Evolutionary conservation across 1,140 invertebrate genomes (phyloP), one percentile per base, ranked within the genome.

Genomic region (Plectrocnemia conspersa): DNA sequence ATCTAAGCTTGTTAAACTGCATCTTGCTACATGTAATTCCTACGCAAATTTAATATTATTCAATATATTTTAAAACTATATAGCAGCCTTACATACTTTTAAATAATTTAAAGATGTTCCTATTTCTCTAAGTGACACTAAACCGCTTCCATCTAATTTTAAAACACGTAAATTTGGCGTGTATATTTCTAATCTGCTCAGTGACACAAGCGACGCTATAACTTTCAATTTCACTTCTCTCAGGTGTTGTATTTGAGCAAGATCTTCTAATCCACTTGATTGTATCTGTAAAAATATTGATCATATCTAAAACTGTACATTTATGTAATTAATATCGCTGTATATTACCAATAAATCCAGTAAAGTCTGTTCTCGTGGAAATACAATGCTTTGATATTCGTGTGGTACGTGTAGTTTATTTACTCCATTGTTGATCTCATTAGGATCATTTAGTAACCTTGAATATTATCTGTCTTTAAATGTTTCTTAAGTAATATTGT

Each of bases 81-180:
- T 38, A 42, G 6, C 23, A 13, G 9, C 18, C 6, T 23, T 4
- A 49, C 27, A 21, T 64, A 74, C 74, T 65, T 71, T 75, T 10
- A 76, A 65, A 63, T 79, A 77, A 23, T 74, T 69, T 21, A 86
- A 67, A 6, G 77, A 77, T 57, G 77, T 83, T n/a, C 83, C 84
- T 9, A 86, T 70, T 59, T 85, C 84, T 24, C 83, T 68, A 11
- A 86, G 64, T 1, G 82, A 82, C 2, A 71, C 68, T 0, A 86
- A 62, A 16, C 78, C 75, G 58, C 83, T 85, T 19, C 83, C 83
- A 54, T 83, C 82, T 0, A 86, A 63, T 27, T 76, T 78, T 4
- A 86, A 65, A 16, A 73, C 72, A 21, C 74, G 70, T 9, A 86
- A 65, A 18, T 75, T 66, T 10, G 82, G 83, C n/a, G 79, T 70